phyloP scores from a whole-genome alignment of 1,140 invertebrate species.

The Ditylenchus dipsaci region DNA sequence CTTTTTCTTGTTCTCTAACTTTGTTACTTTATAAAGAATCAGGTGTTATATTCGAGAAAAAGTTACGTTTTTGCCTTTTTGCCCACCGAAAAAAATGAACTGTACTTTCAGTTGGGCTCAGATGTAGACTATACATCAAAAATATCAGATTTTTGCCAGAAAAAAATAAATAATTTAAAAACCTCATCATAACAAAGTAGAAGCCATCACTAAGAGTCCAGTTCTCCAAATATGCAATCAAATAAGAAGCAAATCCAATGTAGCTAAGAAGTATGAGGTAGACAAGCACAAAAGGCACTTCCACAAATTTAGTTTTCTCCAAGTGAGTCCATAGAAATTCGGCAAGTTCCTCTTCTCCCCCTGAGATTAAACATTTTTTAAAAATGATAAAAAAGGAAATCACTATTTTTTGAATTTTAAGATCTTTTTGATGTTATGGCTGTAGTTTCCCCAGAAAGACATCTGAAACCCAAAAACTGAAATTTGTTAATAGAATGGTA shows the following conservation, averaged over 20 bases:
- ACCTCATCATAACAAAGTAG: slow-evolving; percentile 56
- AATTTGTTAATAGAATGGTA: too few species aligned
- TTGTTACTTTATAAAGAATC: too few species aligned
- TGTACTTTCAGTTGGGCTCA: too few species aligned
- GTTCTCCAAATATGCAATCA: slow-evolving; percentile 48
- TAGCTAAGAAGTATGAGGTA: slow-evolving; percentile 47
- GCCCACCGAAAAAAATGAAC: too few species aligned
- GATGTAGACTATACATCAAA: too few species aligned
- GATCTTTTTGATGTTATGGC: too few species aligned
- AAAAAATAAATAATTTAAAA: background rate
- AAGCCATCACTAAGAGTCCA: slow-evolving; percentile 46
- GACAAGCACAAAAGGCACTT: slow-evolving; percentile 50
- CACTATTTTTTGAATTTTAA: background rate
- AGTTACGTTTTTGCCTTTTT: too few species aligned
- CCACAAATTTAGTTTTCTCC: slow-evolving; percentile 56
- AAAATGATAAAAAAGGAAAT: slow-evolving; percentile 1
- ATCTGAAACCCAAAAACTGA: too few species aligned
- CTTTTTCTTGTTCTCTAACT: background rate
- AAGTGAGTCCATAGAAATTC: slow-evolving; percentile 58
- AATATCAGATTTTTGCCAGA: too few species aligned
- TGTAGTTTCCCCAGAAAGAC: too few species aligned
- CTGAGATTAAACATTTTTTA: too few species aligned
- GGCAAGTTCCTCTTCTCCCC: slow-evolving; percentile 38
- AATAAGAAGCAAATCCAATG: slow-evolving; percentile 42
- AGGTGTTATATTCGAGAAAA: too few species aligned